Percentiles rank a stretch among this genome's conserved stretches.
phyloP scores from a whole-genome alignment of 1,140 invertebrate species.

The Ectropis grisescens region DNA sequence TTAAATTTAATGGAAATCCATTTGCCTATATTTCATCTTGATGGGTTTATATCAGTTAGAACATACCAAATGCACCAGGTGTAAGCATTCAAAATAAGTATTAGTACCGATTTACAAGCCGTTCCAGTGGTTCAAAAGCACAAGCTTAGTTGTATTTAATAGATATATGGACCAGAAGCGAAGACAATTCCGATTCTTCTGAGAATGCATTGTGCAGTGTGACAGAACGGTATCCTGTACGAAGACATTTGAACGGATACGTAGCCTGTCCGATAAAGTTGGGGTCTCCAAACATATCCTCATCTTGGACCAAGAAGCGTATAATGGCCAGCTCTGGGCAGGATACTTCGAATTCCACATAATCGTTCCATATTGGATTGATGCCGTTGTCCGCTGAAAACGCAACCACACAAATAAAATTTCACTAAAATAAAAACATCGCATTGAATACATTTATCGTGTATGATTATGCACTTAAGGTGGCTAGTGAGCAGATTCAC shows the following conservation, averaged over 20 bases:
- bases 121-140: too few relatives aligned
- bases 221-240: conserved; percentile 91
- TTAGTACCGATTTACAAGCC: too few relatives aligned
- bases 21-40: too few relatives aligned
- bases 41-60: too few relatives aligned
- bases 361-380: conserved; percentile 96
- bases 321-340: conserved; percentile 93
- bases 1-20: too few relatives aligned
- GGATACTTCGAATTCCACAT: conserved; percentile 87
- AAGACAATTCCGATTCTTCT: conserved; percentile 94
- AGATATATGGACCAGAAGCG: conserved; percentile 86
- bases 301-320: conserved; percentile 94
- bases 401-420: too few relatives aligned
- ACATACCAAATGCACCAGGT: too few relatives aligned
- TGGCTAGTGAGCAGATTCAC: too few relatives aligned
- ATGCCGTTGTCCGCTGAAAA: conserved; percentile 93
- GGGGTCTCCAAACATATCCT: conserved; percentile 98
- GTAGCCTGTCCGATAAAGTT: conserved; percentile 98
- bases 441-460: too few relatives aligned
- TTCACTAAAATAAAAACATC: too few relatives aligned
- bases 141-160: conserved; percentile 12
- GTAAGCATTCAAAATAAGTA: too few relatives aligned
- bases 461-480: too few relatives aligned
- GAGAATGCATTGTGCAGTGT: conserved; percentile 91
- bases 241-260: conserved; percentile 83